Conservation (phyloP, 2,888 invertebrate species). For the Apodemia zela region DNA sequence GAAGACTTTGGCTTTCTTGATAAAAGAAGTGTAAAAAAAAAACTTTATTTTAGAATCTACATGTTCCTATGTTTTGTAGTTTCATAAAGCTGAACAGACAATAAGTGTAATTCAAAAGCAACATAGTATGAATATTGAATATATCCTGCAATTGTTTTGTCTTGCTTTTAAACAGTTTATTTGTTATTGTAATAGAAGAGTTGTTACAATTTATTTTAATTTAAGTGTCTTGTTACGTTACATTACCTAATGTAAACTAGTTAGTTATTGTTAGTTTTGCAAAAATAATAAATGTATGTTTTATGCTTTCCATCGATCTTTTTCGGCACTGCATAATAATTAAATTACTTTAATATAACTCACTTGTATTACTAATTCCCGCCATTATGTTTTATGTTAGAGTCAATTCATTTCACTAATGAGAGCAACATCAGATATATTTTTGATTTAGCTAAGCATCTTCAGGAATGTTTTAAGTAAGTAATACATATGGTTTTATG, state of each 20-base stretch:
- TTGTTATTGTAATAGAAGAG: neutral
- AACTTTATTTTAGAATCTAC: constrained; percentile 26
- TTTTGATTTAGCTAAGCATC: too few relatives aligned
- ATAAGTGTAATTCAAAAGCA: constrained; percentile 40
- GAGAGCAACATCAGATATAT: too few relatives aligned
- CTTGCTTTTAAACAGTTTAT: neutral
- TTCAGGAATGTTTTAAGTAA: too few relatives aligned
- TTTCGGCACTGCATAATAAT: too few relatives aligned
- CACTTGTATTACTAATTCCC: too few relatives aligned
- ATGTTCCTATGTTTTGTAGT: constrained; percentile 31
- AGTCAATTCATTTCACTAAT: too few relatives aligned
- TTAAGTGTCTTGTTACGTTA: neutral
- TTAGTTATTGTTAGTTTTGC: neutral
- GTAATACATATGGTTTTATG: too few relatives aligned
- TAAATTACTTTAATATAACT: too few relatives aligned
- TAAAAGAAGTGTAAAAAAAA: constrained; percentile 37
- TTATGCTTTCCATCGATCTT: too few relatives aligned
- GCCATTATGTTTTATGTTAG: too few relatives aligned
- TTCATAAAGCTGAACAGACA: constrained; percentile 55
- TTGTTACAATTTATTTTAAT: neutral
- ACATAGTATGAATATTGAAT: constrained; percentile 6
- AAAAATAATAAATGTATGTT: too few relatives aligned
- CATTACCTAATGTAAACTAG: neutral
- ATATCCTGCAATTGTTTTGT: neutral
- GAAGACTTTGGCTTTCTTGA: constrained; percentile 27